These are phyloP conservation scores for Silurus asotus DNA, from an alignment of 2,113 vertebrate species.

Conservation along the genomic window DNA sequence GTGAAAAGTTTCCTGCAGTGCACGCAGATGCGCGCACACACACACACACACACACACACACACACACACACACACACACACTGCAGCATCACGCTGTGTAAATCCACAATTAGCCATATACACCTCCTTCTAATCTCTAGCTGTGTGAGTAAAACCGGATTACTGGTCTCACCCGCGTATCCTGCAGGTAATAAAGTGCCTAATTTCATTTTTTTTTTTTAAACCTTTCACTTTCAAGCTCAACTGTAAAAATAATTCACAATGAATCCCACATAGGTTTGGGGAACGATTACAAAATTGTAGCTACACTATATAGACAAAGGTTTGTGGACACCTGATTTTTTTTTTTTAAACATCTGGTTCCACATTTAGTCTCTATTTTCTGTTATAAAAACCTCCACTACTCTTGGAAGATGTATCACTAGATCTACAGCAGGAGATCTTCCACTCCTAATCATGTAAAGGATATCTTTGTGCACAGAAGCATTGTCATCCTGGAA, in stretches of 20 bases:
- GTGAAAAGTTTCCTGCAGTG: neutral
- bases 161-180: neutral
- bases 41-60: neutral
- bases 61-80: neutral
- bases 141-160: neutral
- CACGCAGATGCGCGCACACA: neutral
- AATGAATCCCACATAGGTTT: neutral
- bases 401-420: no score
- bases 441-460: no score
- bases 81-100: neutral
- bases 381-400: no score
- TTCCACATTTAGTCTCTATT: no score
- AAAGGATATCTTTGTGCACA: no score
- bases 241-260: neutral
- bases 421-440: no score
- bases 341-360: no score
- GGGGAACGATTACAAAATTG: neutral
- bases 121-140: neutral
- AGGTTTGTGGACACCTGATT: no score
- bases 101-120: conserved; percentile 11
- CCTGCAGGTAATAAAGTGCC: neutral
- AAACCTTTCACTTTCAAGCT: neutral
- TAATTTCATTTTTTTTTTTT: neutral
- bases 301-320: no score
- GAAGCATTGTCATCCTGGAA: no score